Base-by-base conservation (phyloP, 2,113 vertebrate species). In the Lates calcarifer region DNA sequence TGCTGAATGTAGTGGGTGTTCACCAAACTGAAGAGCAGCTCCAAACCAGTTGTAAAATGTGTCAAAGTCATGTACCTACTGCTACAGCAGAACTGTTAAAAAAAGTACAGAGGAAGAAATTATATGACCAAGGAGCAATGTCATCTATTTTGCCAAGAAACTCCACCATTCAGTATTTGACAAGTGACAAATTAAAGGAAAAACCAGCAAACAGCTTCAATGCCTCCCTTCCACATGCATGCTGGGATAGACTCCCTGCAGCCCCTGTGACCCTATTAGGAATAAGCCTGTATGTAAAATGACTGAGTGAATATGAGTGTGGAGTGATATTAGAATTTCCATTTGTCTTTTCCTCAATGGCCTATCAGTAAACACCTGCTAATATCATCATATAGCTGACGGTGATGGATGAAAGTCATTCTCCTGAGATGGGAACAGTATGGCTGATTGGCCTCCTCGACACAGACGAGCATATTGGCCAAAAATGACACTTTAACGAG, bases 401-500 rank as follows among this genome's bases (percentile, higher is more conserved):
- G 31, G 56, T 92, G 91, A 94, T 90, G 78, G 87, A 94, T 92
- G 85, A 74, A 68, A 91, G 78, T 74, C 91, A 67, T 90, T 91
- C 87, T 86, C 80, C 84, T 35, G 81, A 66, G 85, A 88, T 86
- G 82, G 88, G 89, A 91, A 81, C 88, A 86, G 87, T 83, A 88
- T 71, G 90, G 84, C 89, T 91, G 86, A 86, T 89, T 89, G 88
- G 84, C 79, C 81, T 86, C 89, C 78, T 81, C 45, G 47, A 91
- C 89, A 70, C 86, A 87, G 88, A 90, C 81, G 87, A 93, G 89
- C 87, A 87, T 85, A 91, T 94, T 87, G 91, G 78, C 80, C 85
- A 93, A 91, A 94, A 93, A 95, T 89, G 89, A 91, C 91, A 90
- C 77, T 92, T 94, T 95, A 95, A 95, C 73, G 95, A 95, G 94